Base-by-base conservation (phyloP, 2,797 vertebrate species). In the Poeciliopsis infans region DNA sequence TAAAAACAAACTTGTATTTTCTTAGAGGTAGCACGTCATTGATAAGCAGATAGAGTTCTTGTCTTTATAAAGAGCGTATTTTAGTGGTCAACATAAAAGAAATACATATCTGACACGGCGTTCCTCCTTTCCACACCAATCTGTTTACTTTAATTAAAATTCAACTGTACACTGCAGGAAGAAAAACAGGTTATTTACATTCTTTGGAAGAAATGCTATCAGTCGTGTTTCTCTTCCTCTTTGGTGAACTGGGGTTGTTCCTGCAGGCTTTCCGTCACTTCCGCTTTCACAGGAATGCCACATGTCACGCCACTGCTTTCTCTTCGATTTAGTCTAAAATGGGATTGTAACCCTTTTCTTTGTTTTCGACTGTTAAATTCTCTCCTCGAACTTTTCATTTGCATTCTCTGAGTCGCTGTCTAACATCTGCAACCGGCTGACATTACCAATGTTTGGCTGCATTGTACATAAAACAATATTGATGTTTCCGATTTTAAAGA, bases 161-260 rank as follows among this genome's bases (percentile, higher is more conserved):
- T 45, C 25, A 15, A 45, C 25, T 43, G 39, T 15, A 43, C 39
- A 68, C 2, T 1, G 68, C 68, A 70, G 68, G 15, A 43, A 70
- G 8, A 53, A 68, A 41, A 25, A 64, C 15, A 0, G 36, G 39
- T 2, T 41, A 25, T 41, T 64, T 1, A 41, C 39, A 41, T 68
- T 68, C 20, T 68, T 68, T 41, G 20, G 64, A 41, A 12, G 39
- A 64, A 33, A 11, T 18, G 31, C 28, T 36, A 6, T 7, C 11
- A 16, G 33, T 39, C 64, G 23, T 39, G 64, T 66, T 66, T 39
- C 64, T 39, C 64, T 66, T 66, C 64, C 64, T 66, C 64, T 66
- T 39, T 66, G 64, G 64, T 66, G 39, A 39, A 39, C 20, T 39
- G 0, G 0, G 7, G 64, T 66, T 18, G 33, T 39, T 64, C 36